Conservation (phyloP, 2,113 vertebrate genomes). For the Camelus bactrianus region DNA sequence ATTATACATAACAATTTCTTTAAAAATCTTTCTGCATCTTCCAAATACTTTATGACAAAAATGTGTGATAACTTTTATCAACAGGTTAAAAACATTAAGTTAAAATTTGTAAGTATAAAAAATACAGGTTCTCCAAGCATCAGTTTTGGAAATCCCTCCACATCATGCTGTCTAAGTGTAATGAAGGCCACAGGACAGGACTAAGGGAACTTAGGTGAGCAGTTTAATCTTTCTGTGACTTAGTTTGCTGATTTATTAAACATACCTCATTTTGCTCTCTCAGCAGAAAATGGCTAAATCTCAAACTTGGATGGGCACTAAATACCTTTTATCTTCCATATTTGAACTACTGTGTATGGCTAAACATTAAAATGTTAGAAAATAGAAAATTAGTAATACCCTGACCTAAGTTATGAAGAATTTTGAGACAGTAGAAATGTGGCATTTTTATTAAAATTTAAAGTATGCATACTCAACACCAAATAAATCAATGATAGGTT, state of each 20-base stretch:
- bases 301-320: background rate
- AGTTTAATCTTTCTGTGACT: background rate
- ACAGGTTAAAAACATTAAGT: background rate
- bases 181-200: background rate
- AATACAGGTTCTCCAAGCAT: background rate
- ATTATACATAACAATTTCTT: background rate
- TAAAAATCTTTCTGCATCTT: background rate
- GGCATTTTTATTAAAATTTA: constrained; percentile 78
- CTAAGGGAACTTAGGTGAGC: background rate
- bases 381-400: constrained; percentile 53
- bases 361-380: constrained; percentile 44
- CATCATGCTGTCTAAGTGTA: background rate
- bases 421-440: constrained; percentile 57
- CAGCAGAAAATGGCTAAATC: background rate
- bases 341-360: background rate
- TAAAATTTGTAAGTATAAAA: background rate
- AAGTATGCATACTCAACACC: constrained; percentile 73
- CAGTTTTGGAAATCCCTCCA: background rate
- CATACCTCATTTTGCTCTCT: background rate
- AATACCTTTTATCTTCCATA: background rate
- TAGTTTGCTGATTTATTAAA: background rate
- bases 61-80: background rate
- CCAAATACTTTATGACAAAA: background rate
- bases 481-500: constrained; percentile 78
- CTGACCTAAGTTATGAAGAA: constrained; percentile 56